A percentile compares a stretch with the other conserved stretches of the same genome.
Evolutionary conservation across 30 jellyfish, hydroid and myxozoan genomes (phyloP).

Genomic region (Rhopilema esculentum): DNA sequence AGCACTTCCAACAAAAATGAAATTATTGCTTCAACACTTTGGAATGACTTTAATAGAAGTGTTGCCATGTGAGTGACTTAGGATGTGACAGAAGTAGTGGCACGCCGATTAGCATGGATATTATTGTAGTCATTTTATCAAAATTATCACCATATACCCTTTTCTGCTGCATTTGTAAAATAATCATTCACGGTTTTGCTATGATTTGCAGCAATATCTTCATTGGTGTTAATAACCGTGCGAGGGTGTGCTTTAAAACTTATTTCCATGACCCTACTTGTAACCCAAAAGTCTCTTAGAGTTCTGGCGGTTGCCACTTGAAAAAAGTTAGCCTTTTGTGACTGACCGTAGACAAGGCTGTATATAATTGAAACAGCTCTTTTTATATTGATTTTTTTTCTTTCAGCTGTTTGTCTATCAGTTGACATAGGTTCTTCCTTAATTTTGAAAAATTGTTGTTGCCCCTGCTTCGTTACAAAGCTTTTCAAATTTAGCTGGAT

Average conservation of each 20-base stretch:
- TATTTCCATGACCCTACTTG: conserved; percentile 28
- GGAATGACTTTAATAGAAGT: conserved; percentile 1
- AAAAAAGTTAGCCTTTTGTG: conserved; percentile 46
- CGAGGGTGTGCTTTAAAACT: conserved; percentile 44
- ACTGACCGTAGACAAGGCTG: conserved; percentile 37
- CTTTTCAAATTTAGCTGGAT: conserved; percentile 13
- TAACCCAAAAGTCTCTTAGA: conserved; percentile 22
- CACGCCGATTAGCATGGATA: conserved; percentile 19
- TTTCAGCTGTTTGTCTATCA: neutral
- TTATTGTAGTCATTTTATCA: conserved; percentile 13
- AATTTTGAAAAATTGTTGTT: neutral
- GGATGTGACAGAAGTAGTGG: neutral
- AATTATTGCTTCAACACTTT: conserved; percentile 26
- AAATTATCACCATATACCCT: neutral
- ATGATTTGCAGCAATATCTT: conserved; percentile 5
- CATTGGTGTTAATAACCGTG: conserved; percentile 13
- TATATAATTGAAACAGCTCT: conserved; percentile 30
- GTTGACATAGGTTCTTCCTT: conserved; percentile 6
- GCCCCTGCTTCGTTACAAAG: conserved; percentile 47
- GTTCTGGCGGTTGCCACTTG: conserved; percentile 48
- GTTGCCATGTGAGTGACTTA: conserved; percentile 23
- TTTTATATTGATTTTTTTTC: neutral
- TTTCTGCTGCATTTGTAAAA: neutral
- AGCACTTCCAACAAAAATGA: conserved; percentile 4
- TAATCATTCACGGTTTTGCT: neutral